These are phyloP conservation scores for Pomatorhinus ruficollis DNA, from an alignment of 2,113 vertebrate species.

Conservation along the genomic window DNA sequence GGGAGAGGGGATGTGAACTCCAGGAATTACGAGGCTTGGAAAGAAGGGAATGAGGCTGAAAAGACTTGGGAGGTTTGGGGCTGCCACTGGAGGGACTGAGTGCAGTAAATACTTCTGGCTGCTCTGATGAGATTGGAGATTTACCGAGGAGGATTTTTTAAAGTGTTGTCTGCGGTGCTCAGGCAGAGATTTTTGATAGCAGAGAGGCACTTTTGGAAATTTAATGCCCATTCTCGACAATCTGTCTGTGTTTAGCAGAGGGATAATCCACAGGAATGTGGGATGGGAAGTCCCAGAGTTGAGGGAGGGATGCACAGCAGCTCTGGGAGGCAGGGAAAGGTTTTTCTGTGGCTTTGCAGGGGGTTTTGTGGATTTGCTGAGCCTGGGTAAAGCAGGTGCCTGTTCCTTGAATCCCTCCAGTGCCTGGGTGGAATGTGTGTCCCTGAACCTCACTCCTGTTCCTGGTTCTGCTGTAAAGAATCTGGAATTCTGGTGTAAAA, in stretches of 20 bases:
- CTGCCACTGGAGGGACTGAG: background rate
- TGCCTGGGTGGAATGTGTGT: background rate
- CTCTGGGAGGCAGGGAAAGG: background rate
- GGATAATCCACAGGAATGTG: background rate
- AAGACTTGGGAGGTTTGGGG: background rate
- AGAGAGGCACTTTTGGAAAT: background rate
- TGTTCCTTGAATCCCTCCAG: accelerated
- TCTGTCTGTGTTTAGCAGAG: background rate
- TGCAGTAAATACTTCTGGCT: background rate
- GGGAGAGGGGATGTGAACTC: accelerated
- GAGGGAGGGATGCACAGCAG: background rate
- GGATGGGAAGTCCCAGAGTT: background rate
- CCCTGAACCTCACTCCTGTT: accelerated
- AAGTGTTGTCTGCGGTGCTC: background rate
- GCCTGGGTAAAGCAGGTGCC: no score
- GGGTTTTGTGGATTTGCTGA: background rate
- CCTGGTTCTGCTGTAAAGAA: background rate
- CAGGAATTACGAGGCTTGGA: background rate
- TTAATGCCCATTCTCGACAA: background rate
- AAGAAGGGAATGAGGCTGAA: background rate
- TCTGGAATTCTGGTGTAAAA: background rate
- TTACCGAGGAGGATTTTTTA: background rate
- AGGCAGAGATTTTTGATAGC: background rate
- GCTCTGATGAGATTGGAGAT: background rate
- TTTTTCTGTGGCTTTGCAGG: accelerated